phyloP scores from a whole-genome alignment of 2,888 invertebrate genomes.

The Oscheius sp. region DNA sequence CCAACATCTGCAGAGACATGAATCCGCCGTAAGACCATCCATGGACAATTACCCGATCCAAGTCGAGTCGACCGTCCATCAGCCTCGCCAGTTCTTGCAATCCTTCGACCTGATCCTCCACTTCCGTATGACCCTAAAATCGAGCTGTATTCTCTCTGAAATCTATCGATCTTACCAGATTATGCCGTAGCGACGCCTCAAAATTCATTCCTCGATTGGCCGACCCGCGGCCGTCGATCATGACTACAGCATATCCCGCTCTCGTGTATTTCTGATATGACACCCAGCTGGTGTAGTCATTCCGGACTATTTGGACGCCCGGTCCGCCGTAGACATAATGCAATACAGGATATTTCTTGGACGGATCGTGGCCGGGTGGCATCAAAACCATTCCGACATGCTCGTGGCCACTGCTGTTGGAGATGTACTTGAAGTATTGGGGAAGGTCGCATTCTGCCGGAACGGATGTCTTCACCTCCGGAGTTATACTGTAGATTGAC shows the following conservation, averaged over 20 bases:
- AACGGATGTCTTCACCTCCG: neutral
- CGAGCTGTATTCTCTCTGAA: neutral
- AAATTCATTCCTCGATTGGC: constrained; percentile 90
- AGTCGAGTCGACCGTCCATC: constrained; percentile 77
- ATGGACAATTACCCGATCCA: constrained; percentile 90
- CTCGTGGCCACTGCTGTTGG: constrained; percentile 40
- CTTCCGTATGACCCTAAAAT: constrained; percentile 85
- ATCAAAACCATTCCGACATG: constrained; percentile 50
- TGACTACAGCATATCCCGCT: constrained; percentile 93
- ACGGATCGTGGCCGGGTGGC: constrained; percentile 41
- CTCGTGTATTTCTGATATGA: constrained; percentile 92
- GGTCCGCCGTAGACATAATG: constrained; percentile 98
- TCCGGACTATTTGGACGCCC: constrained; percentile 95
- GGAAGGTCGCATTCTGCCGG: constrained; percentile 34
- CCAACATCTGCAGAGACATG: constrained; percentile 91
- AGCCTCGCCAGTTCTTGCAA: constrained; percentile 81
- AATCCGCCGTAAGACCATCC: constrained; percentile 99
- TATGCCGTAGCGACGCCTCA: constrained; percentile 88
- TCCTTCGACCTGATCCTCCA: constrained; percentile 94
- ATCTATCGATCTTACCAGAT: constrained; percentile 70
- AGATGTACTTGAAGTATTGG: constrained; percentile 42
- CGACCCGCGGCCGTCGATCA: constrained; percentile 94
- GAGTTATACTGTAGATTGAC: neutral
- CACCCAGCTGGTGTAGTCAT: constrained; percentile 75
- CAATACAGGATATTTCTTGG: constrained; percentile 81